A percentile compares a stretch with the other conserved stretches of the same genome.
Conservation (phyloP, 2,113 vertebrate genomes). For the Rhadina sibilatrix region DNA sequence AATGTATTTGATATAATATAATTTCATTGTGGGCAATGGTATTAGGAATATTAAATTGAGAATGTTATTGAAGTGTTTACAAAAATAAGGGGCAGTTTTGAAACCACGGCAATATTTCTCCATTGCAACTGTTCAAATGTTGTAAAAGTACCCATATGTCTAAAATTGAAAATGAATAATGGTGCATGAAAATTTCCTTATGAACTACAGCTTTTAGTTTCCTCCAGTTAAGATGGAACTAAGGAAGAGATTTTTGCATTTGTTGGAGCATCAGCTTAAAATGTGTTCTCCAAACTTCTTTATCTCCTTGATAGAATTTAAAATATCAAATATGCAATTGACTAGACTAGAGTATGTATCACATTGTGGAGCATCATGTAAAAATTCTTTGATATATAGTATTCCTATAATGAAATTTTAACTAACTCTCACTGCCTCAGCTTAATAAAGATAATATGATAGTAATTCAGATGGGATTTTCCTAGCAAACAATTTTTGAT, state of each 20-base stretch:
- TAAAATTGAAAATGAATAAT: background rate
- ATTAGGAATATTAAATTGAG: background rate
- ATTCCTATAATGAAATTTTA: slow-evolving; percentile 8
- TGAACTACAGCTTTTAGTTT: background rate
- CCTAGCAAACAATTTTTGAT: background rate
- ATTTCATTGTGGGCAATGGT: background rate
- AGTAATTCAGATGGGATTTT: background rate
- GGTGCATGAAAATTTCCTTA: background rate
- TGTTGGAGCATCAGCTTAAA: background rate
- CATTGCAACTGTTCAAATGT: background rate
- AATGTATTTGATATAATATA: background rate
- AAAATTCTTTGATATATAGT: background rate
- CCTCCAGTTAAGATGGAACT: background rate
- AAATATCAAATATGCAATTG: slow-evolving; percentile 5
- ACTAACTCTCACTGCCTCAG: background rate
- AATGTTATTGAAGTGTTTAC: background rate
- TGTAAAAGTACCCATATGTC: background rate
- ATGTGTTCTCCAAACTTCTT: background rate
- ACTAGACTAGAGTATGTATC: background rate
- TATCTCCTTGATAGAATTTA: background rate
- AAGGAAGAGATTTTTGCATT: background rate
- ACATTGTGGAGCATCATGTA: background rate
- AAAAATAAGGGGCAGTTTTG: background rate
- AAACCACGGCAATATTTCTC: background rate
- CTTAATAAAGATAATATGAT: background rate